Evolutionary conservation across 1,140 invertebrate genomes (phyloP).

Genomic region (Penaeus vannamei): DNA sequence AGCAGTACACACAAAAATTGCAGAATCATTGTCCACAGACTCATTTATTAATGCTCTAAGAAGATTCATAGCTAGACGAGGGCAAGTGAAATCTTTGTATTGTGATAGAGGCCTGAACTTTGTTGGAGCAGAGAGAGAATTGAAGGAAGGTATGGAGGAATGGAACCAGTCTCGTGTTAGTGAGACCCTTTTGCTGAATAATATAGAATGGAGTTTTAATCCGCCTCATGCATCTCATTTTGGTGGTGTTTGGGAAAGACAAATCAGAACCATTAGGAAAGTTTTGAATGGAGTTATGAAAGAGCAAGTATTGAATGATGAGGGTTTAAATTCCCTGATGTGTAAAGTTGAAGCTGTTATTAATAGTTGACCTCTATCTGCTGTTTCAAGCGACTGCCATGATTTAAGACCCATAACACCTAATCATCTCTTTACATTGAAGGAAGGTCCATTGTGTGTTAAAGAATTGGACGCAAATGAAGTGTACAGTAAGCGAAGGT

Average conservation of each 20-base stretch:
- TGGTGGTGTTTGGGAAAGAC: slow-evolving; percentile 68
- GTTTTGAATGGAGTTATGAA: slow-evolving; percentile 10
- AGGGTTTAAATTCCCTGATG: slow-evolving; percentile 59
- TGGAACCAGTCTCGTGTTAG: slow-evolving; percentile 59
- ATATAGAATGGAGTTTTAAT: slow-evolving; percentile 67
- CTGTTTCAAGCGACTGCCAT: slow-evolving; percentile 54
- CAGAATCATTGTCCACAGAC: slow-evolving; percentile 66
- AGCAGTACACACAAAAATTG: slow-evolving; percentile 70
- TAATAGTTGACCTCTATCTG: slow-evolving; percentile 61
- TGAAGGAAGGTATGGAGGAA: slow-evolving; percentile 56
- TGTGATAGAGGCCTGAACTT: slow-evolving; percentile 71
- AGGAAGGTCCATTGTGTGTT: not conserved
- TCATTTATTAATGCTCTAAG: slow-evolving; percentile 68
- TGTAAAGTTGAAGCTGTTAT: slow-evolving; percentile 56
- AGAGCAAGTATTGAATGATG: slow-evolving; percentile 54
- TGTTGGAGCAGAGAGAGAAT: slow-evolving; percentile 67
- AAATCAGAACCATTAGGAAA: slow-evolving; percentile 53
- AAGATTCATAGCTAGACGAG: slow-evolving; percentile 69
- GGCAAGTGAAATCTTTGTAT: slow-evolving; percentile 66
- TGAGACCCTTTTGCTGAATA: slow-evolving; percentile 34
- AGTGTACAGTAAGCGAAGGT: slow-evolving; percentile 20
- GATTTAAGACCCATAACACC: slow-evolving; percentile 54
- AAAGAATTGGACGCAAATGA: slow-evolving; percentile 38
- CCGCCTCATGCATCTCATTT: slow-evolving; percentile 65
- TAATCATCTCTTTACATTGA: slow-evolving; percentile 42